Evolutionary conservation across 2,113 vertebrate genomes (phyloP).

Genomic region (Machaerirhynchus nigripectus): DNA sequence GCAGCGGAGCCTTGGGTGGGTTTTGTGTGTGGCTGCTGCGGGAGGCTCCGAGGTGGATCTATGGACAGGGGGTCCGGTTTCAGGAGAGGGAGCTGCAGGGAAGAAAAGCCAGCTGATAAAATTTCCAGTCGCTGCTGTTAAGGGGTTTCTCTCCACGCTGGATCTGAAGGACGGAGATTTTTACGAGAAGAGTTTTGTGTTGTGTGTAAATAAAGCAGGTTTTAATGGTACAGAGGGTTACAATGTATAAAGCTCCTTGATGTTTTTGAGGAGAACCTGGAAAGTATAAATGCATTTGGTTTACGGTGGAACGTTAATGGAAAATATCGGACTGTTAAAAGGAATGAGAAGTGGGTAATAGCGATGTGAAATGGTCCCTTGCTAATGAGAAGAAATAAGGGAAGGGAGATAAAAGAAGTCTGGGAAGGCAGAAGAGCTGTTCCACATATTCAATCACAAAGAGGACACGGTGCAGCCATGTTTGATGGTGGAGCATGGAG

Average conservation of each 20-base stretch:
- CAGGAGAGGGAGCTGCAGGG: neutral
- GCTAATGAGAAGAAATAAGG: neutral
- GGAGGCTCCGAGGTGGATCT: neutral
- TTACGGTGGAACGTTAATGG: neutral
- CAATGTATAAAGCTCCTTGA: neutral
- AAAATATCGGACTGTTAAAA: neutral
- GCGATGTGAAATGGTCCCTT: neutral
- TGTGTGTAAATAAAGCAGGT: neutral
- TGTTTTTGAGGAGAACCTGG: neutral
- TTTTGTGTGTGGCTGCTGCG: neutral
- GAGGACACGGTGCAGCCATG: slow-evolving; percentile 29
- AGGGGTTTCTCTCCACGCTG: neutral
- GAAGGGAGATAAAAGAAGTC: neutral
- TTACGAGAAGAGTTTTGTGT: neutral
- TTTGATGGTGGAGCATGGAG: slow-evolving; percentile 12
- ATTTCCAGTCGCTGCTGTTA: neutral
- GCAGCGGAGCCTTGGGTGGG: neutral
- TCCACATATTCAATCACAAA: neutral
- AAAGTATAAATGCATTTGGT: neutral
- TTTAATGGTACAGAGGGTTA: neutral
- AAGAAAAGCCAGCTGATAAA: neutral
- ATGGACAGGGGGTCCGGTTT: neutral
- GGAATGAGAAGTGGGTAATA: neutral
- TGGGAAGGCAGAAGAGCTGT: neutral
- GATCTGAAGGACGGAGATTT: neutral